Evolutionary conservation across 1,140 invertebrate species (phyloP), one percentile per base, ranked within the genome.

Genomic region (Macrosteles quadrilineatus): DNA sequence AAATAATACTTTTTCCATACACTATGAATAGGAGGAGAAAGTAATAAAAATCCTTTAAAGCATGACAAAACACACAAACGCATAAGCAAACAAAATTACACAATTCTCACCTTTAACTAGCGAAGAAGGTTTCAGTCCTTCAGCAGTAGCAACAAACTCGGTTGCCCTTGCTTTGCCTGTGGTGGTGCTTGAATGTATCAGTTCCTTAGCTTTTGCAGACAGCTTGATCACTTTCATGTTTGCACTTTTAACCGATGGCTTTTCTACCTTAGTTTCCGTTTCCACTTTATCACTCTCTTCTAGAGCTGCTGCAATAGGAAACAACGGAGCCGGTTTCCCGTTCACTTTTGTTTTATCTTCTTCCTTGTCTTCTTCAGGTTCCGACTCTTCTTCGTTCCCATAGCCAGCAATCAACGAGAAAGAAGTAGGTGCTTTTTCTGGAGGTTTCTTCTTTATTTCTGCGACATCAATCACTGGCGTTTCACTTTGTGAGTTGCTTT

Each of bases 381-480:
- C 85, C 2, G 83, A 85, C 70, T 85, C 83, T 70, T 83, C 82
- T 6, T 85, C 83, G 70, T 83, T 81, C 2, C 84, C 84, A 64
- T 87, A 86, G 50, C 84, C 84, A 30, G 85, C 84, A n/a, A 87
- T 82, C 31, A 87, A 75, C 0, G 85, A 85, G 66, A 85, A 80
- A n/a, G 77, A 77, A 36, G 73, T 43, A 27, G 73, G 69, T 30
- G 71, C 70, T 36, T 82, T 59, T 36, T 69, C 70, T 14, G 32
- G 32, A 14, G 32, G 32, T 14, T 6, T 36, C 4, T 14, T 36
- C 4, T 36, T 36, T 14, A 36, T 14, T 6, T 36, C 32, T 6
- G 32, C 32, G 14, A 36, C 32, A 36, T 36, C 32, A 6, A 14
- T 36, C 4, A 14, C 4, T 36, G 32, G 4, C 14, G 32, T 36